Base-by-base conservation (phyloP, 2,888 invertebrate species). In the Patella caerulea region DNA sequence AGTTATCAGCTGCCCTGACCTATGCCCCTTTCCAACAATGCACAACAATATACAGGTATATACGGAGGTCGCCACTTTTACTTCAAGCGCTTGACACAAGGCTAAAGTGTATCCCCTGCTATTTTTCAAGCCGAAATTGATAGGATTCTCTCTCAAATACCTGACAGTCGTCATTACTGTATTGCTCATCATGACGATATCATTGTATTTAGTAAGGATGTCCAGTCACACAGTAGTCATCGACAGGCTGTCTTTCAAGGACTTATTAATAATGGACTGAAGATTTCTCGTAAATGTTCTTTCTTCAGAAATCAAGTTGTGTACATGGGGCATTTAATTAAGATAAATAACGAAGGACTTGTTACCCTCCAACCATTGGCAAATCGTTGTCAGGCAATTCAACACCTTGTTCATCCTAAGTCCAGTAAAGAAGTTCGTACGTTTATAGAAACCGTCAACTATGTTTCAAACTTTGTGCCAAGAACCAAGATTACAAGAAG, bases 261-360 rank as follows among this genome's bases (percentile, higher is more conserved):
- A 19, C 65, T 65, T 65, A 65, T 65, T 65, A 0, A 17, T 11
- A 65, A 65, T 17, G 65, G 65, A 24, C 12, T 65, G 65, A 65
- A 65, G 24, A 65, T 65, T 65, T 65, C 65, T 11, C n/a, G 24
- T n/a, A 65, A 65, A 65, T 65, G 65, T 65, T 65, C 65, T 7
- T 17, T 65, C 19, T 15, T 65, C 65, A 65, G 65, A 24, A 65
- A 65, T 17, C 24, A n/a, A 19, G 65, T 65, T 65, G 65, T 65
- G 11, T 65, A 19, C 24, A 65, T 65, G 65, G 65, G 19, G 19
- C 65, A 65, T 17, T 19, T 19, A 65, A 11, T 65, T n/a, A 24
- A 19, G n/a, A 65, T 65, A 19, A 12, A 65, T 19, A 24, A 65
- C 65, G n/a, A 65, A 19, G 65, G 65, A 11, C 65, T 65, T 17